A percentile compares a stretch with the other conserved stretches of the same genome.
phyloP scores from a whole-genome alignment of 2,113 vertebrate species.

The Nesoenas mayeri region DNA sequence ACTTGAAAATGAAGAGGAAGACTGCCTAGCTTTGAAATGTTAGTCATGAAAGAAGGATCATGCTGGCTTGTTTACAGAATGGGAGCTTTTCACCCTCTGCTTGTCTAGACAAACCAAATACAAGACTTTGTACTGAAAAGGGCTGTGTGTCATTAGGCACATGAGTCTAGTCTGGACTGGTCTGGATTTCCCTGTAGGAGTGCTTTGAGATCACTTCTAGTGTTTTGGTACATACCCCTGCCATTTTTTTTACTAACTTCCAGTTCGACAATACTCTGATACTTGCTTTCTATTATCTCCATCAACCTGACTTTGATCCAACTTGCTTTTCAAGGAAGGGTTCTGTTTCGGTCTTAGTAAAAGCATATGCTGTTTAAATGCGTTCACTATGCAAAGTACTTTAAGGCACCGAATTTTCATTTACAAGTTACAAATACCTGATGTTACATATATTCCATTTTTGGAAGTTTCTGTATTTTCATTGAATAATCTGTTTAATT shows the following conservation, averaged over 20 bases:
- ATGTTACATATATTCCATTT: background rate
- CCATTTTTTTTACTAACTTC: background rate
- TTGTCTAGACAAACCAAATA: constrained; percentile 76
- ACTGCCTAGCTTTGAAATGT: constrained; percentile 41
- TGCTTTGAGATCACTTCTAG: constrained; percentile 1
- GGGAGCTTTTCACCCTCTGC: constrained; percentile 22
- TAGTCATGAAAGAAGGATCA: constrained; percentile 67
- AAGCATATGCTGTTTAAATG: background rate
- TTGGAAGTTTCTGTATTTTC: background rate
- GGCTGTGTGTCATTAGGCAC: constrained; percentile 64
- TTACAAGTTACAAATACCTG: background rate
- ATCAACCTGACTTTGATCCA: background rate
- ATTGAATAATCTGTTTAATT: background rate
- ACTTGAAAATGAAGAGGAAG: constrained; percentile 68
- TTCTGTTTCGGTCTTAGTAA: background rate
- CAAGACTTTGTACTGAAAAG: constrained; percentile 70
- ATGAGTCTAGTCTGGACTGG: constrained; percentile 23
- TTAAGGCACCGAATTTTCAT: background rate
- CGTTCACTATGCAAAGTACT: background rate
- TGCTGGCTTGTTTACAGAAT: constrained; percentile 72
- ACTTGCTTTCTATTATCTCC: background rate
- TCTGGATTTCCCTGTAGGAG: background rate
- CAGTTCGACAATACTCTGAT: background rate
- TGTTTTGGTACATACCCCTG: background rate
- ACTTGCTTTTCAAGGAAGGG: background rate